A percentile compares a stretch with the other conserved stretches of the same genome.
phyloP scores from a whole-genome alignment of 2,888 invertebrate genomes.

The Calameuta idolon region DNA sequence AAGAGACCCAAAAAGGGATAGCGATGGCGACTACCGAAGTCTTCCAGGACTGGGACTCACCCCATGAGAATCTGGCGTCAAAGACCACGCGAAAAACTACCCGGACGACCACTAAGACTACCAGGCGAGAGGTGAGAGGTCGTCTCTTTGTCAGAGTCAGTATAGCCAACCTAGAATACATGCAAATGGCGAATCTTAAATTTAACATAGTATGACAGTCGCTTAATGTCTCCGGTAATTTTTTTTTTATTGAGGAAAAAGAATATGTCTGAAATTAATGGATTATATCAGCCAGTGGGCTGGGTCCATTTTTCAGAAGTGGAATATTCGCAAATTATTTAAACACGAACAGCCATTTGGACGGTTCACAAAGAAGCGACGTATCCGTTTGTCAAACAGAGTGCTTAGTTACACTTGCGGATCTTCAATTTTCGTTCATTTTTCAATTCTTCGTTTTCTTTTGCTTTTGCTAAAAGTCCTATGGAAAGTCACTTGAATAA shows the following conservation, averaged over 20 bases:
- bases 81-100: slow-evolving; percentile 42
- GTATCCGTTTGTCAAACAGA: background rate
- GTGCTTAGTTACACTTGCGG: background rate
- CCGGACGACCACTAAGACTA: slow-evolving; percentile 43
- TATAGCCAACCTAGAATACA: background rate
- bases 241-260: background rate
- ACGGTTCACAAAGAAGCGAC: background rate
- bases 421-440: background rate
- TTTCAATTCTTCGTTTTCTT: background rate
- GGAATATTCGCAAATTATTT: background rate
- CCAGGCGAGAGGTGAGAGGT: slow-evolving; percentile 51
- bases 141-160: background rate
- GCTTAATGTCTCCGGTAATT: background rate
- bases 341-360: background rate
- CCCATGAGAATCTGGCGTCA: slow-evolving; percentile 53
- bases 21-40: slow-evolving; percentile 63
- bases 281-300: background rate
- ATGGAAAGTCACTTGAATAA: background rate
- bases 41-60: slow-evolving; percentile 64
- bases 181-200: background rate
- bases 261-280: background rate
- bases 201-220: background rate
- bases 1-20: slow-evolving; percentile 20
- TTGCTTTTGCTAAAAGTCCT: no score
- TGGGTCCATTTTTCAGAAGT: background rate